Conservation (phyloP, 2,888 invertebrate species). For the Tipula vernalis region DNA sequence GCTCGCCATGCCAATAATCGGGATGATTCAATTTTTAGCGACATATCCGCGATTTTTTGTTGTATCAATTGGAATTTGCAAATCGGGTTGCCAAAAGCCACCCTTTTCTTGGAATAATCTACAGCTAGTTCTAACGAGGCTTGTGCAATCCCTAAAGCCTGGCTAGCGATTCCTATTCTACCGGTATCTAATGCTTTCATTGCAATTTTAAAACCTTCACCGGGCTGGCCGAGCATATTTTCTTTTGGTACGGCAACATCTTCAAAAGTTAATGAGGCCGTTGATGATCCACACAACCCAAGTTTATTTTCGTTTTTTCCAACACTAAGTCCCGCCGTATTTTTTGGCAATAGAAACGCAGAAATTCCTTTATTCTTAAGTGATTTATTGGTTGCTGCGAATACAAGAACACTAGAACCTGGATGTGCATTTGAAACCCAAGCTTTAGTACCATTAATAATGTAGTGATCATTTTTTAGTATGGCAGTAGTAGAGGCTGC, state of each 20-base stretch:
- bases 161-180: constrained; percentile 83
- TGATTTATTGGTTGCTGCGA: constrained; percentile 82
- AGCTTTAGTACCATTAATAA: constrained; percentile 78
- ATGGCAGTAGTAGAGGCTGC: constrained; percentile 83
- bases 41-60: constrained; percentile 88
- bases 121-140: constrained; percentile 84
- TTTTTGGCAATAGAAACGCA: constrained; percentile 78
- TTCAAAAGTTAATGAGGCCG: constrained; percentile 85
- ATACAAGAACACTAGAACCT: constrained; percentile 67
- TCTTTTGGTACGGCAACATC: constrained; percentile 74
- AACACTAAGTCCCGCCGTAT: constrained; percentile 61
- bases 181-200: constrained; percentile 89
- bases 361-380: constrained; percentile 70
- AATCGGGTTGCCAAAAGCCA: constrained; percentile 80
- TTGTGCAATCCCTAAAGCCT: constrained; percentile 88
- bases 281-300: constrained; percentile 71
- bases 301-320: constrained; percentile 95
- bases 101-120: constrained; percentile 80
- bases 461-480: constrained; percentile 52
- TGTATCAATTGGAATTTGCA: constrained; percentile 82
- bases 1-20: constrained; percentile 85
- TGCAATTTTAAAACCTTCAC: constrained; percentile 90
- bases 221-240: constrained; percentile 69
- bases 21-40: constrained; percentile 66
- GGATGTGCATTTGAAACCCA: constrained; percentile 95